Base-by-base conservation (phyloP, 2,113 vertebrate genomes). In the Epinephelus cyanopodus region DNA sequence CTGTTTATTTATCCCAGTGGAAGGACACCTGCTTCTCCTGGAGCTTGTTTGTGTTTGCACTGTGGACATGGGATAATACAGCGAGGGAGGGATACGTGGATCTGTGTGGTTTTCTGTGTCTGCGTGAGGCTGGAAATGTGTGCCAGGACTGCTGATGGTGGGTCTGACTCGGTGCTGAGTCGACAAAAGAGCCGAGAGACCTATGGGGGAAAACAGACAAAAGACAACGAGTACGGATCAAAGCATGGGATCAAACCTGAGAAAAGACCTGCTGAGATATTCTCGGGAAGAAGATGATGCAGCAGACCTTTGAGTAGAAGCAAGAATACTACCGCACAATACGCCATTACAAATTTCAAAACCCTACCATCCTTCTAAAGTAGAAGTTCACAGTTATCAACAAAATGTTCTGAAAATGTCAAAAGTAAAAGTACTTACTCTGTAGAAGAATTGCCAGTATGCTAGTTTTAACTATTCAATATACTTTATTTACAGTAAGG, bases 21-120 rank as follows among this genome's bases (percentile, higher is more conserved):
- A 87, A 67, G 81, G 85, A 92, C 94, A 94, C 92, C 91, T 94
- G 93, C 85, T 90, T 89, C 77, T 90, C 67, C 77, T 81, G 83
- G 75, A 89, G 79, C 84, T 85, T 94, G 91, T 94, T 94, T 95
- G 87, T 94, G 89, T 95, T 95, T 93, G 93, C 87, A 92, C 81
- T 93, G 83, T 90, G 70, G 90, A 91, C 88, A 86, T 78, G 58
- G 84, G 77, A 92, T 90, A 84, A 82, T 79, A 56, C 82, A 52
- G 60, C 15, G 14, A 84, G 74, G 79, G 82, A 83, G 53, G 75
- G 75, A 88, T 87, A 75, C 2, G 11, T 63, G 57, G 54, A 66
- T 47, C 6, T 69, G 47, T 81, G 47, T 66, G 67, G 74, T 66
- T 37, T 83, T 39, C 21, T 45, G 42, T 39, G 10, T 39, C 3